Base-by-base conservation (phyloP, 2,797 vertebrate species). In the Hypotaenidia okinawae region DNA sequence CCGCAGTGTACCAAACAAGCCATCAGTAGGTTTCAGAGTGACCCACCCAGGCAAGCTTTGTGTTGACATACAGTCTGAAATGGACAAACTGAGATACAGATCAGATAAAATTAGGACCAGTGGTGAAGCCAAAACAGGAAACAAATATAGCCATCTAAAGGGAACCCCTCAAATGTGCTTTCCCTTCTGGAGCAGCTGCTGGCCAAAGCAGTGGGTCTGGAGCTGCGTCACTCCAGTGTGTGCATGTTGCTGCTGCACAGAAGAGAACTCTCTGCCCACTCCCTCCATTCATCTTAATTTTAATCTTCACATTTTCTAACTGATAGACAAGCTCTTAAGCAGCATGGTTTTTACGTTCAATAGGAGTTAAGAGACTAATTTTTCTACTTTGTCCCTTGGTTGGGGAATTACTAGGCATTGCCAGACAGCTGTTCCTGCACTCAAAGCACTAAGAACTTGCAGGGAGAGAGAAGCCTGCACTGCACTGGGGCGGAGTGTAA, bases 261-360 rank as follows among this genome's bases (percentile, higher is more conserved):
- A 21, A 33, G 54, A 2, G 0, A 77, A 17, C 0, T 0, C 0
- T 0, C 28, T 19, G 41, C 23, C 59, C 27, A 68, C 72, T 63
- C 59, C 33, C 62, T 74, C 43, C 13, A 0, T 2, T 4, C 35
- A 70, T 23, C 45, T 70, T 37, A 28, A 13, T 23, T 49, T 55
- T 64, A 59, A 59, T 49, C 77, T n/a, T 21, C 80, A 28, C 6
- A 0, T 84, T 87, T 62, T 25, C 55, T 30, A 39, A 15, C 73
- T 45, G 55, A 66, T 54, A 35, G 28, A 52, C 43, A 33, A 47
- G 43, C 16, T 23, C 27, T 83, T 51, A 79, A 90, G 47, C 70
- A 67, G 33, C 39, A 28, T 10, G 5, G 5, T 69, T 91, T 92
- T 91, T 58, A 13, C 49, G n/a, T 93, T 78, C 63, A 57, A 55